Evolutionary conservation across 2,797 vertebrate species (phyloP), one percentile per base, ranked within the genome.

Genomic region (Gymnothorax reevesii): DNA sequence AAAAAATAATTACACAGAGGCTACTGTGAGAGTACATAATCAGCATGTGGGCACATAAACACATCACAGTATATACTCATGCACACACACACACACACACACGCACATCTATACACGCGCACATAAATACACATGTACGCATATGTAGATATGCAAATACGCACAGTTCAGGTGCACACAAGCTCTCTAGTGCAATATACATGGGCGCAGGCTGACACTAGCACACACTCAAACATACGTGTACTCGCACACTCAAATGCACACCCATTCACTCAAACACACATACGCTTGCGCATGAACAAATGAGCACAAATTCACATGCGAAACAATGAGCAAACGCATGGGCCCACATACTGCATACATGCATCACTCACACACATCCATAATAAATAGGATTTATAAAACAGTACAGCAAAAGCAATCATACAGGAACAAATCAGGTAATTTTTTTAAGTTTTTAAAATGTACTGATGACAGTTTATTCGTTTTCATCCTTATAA

Each of bases 401-500:
- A 22, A 66, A 66, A 66, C 10, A 66, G 69, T 33, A 27, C 27
- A 69, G 12, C 8, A 79, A 7, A 54, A 5, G 54, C 75, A 79
- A 49, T 52, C 20, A 79, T 79, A 79, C 49, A 4, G 6, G 75
- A 54, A 22, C 73, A 79, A 15, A 79, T 33, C n/a, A 25, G 25
- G 33, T 73, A 10, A 17, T 13, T 13, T 49, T 75, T 73, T 73
- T 42, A 20, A 2, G 13, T 54, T 79, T 54, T 79, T 83, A 64
- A 33, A 71, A 69, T 84, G 54, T 59, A 13, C n/a, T 49, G 42
- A 52, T 71, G 42, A 54, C 71, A 25, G 52, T 71, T 69, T 60
- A 66, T 84, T 84, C 64, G 69, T 84, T 22, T n/a, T 69, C 49
- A 69, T 69, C 66, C 66, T 84, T 57, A 54, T 84, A 84, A 84